Evolutionary conservation across 2,888 invertebrate genomes (phyloP).

Genomic region (Mesoligia furuncula): DNA sequence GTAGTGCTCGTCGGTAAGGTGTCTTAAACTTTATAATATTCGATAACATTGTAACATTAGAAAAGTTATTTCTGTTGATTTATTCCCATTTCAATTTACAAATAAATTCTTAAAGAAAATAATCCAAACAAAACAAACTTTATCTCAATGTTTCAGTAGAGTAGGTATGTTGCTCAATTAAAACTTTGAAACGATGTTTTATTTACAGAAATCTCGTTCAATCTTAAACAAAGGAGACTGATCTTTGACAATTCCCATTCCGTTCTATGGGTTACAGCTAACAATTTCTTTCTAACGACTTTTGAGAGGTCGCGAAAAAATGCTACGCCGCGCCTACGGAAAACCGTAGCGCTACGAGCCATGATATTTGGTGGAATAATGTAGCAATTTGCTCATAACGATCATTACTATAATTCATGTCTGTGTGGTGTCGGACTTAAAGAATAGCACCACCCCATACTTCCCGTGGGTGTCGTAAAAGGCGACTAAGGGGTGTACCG

Average conservation of each 20-base stretch:
- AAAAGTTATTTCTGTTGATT: conserved; percentile 41
- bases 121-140: conserved; percentile 44
- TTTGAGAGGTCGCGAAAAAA: conserved; percentile 59
- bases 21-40: neutral
- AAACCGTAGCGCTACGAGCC: conserved; percentile 68
- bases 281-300: conserved; percentile 47
- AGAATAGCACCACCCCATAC: no score
- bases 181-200: conserved; percentile 54
- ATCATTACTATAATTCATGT: conserved; percentile 60
- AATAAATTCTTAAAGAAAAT: conserved; percentile 40
- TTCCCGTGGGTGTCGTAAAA: no score
- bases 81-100: conserved; percentile 38
- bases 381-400: conserved; percentile 64
- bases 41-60: conserved; percentile 32
- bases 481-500: no score
- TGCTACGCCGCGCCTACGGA: conserved; percentile 64
- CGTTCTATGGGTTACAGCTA: conserved; percentile 31
- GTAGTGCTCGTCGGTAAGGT: neutral
- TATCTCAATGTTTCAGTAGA: conserved; percentile 34
- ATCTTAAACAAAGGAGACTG: conserved; percentile 35
- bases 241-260: conserved; percentile 50
- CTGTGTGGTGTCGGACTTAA: no score
- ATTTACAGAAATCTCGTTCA: conserved; percentile 45
- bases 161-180: conserved; percentile 60
- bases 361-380: conserved; percentile 61